Conservation (phyloP, 2,113 vertebrate genomes). For the Oplegnathus fasciatus region DNA sequence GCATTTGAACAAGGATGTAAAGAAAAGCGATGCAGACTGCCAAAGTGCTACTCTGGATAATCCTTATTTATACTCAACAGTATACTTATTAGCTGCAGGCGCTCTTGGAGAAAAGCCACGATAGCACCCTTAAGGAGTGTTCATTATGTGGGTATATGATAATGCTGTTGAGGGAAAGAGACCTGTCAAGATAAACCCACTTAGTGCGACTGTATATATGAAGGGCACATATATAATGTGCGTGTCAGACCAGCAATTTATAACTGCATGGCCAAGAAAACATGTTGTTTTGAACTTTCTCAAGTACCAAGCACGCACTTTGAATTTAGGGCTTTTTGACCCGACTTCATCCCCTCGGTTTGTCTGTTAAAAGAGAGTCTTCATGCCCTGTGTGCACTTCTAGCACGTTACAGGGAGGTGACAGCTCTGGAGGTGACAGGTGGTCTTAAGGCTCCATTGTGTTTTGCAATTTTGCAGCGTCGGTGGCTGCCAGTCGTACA, state of each 20-base stretch:
- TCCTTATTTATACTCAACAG: conserved; percentile 49
- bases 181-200: conserved; percentile 13
- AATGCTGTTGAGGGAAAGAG: conserved; percentile 3
- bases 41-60: conserved; percentile 56
- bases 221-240: conserved; percentile 2
- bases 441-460: conserved; percentile 14
- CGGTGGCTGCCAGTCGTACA: conserved; percentile 23
- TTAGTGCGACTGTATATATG: background rate
- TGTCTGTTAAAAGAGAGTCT: conserved; percentile 1
- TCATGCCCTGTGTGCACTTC: background rate
- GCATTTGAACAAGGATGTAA: conserved; percentile 47
- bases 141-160: background rate
- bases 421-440: conserved; percentile 44
- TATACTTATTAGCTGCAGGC: conserved; percentile 46
- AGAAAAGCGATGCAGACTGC: conserved; percentile 43
- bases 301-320: background rate
- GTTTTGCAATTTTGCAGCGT: conserved; percentile 1
- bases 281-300: background rate
- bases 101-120: conserved; percentile 24
- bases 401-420: conserved; percentile 3
- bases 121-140: background rate
- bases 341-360: background rate
- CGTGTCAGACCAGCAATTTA: background rate
- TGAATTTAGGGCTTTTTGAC: conserved; percentile 5
- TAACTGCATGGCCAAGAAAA: background rate